These are phyloP conservation scores for Idaea biselata DNA, from an alignment of 2,888 invertebrate species.

Conservation along the genomic window DNA sequence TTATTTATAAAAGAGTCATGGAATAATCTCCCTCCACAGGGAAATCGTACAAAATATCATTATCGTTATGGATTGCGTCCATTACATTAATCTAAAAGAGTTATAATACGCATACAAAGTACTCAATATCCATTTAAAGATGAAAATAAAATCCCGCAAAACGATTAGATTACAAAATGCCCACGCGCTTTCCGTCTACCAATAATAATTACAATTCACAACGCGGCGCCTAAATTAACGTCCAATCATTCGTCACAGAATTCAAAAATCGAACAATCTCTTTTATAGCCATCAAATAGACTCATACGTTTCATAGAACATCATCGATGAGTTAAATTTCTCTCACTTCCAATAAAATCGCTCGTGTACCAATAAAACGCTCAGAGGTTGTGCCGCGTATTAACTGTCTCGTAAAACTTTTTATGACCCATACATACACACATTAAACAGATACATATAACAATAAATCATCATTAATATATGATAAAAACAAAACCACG, in stretches of 20 bases:
- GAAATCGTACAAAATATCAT: neutral
- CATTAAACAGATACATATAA: conserved; percentile 70
- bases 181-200: neutral
- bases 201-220: conserved; percentile 14
- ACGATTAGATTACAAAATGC: neutral
- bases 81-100: neutral
- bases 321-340: conserved; percentile 31
- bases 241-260: conserved; percentile 22
- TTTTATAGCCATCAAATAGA: conserved; percentile 27
- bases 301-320: conserved; percentile 29
- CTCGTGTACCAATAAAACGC: conserved; percentile 66
- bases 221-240: conserved; percentile 15
- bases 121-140: neutral
- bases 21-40: neutral
- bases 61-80: neutral
- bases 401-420: conserved; percentile 71
- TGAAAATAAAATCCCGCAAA: neutral
- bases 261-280: conserved; percentile 30
- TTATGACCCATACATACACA: conserved; percentile 71
- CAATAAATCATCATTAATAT: conserved; percentile 73
- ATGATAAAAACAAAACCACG: conserved; percentile 62
- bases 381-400: conserved; percentile 63
- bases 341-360: conserved; percentile 49
- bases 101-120: neutral
- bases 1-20: neutral